phyloP scores from a whole-genome alignment of 2,113 vertebrate species.

The Elanus axillaris region DNA sequence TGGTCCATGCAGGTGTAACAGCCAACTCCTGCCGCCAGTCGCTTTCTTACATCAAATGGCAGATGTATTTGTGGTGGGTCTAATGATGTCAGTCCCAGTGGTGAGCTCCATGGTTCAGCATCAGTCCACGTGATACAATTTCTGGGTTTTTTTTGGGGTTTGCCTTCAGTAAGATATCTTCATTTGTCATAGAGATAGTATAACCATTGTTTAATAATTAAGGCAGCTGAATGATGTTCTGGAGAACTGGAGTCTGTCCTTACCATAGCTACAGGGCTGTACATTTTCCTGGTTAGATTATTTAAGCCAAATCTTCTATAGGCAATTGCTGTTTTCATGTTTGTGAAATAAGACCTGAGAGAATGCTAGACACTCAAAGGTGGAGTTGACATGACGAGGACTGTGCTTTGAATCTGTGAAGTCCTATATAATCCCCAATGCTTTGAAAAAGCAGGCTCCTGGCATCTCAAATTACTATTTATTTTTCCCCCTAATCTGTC shows the following conservation, averaged over 20 bases:
- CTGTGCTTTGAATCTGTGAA: neutral
- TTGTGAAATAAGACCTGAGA: neutral
- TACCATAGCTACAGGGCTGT: neutral
- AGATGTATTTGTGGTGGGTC: neutral
- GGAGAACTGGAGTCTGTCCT: neutral
- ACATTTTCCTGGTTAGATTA: neutral
- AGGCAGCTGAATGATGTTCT: neutral
- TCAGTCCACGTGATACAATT: neutral
- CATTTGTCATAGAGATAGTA: neutral
- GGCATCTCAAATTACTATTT: neutral
- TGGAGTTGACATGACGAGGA: neutral
- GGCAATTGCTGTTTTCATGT: neutral
- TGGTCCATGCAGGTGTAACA: neutral
- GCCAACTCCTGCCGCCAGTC: neutral
- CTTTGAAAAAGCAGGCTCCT: neutral
- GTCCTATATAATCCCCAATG: neutral
- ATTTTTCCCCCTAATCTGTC: neutral
- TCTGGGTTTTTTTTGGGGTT: accelerated
- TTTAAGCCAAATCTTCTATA: neutral
- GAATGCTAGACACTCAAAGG: neutral
- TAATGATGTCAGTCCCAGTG: neutral
- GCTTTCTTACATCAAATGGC: neutral
- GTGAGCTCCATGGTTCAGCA: neutral
- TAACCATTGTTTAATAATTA: neutral
- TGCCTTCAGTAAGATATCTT: neutral